These are phyloP conservation scores for Lottia scabra DNA, from an alignment of 2,888 invertebrate species.

Conservation along the genomic window DNA sequence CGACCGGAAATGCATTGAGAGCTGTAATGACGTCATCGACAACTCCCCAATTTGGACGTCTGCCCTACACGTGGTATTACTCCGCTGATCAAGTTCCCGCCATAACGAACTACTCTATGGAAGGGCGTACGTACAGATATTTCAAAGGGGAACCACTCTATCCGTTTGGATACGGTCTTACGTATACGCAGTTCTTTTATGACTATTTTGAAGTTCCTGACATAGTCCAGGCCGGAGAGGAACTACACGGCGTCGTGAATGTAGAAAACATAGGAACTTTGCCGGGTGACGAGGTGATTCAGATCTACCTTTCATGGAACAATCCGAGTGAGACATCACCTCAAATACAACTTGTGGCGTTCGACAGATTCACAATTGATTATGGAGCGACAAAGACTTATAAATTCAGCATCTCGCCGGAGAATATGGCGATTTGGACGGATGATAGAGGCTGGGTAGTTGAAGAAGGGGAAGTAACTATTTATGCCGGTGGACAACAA, in stretches of 20 bases:
- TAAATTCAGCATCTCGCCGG: slow-evolving; percentile 35
- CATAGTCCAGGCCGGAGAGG: slow-evolving; percentile 40
- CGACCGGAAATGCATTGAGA: slow-evolving; percentile 55
- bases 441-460: slow-evolving; percentile 39
- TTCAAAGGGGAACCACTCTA: slow-evolving; percentile 48
- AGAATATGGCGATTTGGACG: slow-evolving; percentile 52
- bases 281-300: slow-evolving; percentile 54
- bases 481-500: background rate
- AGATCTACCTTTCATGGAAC: slow-evolving; percentile 58
- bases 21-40: slow-evolving; percentile 39
- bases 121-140: slow-evolving; percentile 56
- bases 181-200: slow-evolving; percentile 45
- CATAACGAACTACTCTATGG: slow-evolving; percentile 48
- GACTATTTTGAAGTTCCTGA: slow-evolving; percentile 28
- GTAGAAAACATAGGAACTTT: slow-evolving; percentile 47
- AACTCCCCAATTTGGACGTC: slow-evolving; percentile 54
- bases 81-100: slow-evolving; percentile 39
- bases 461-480: slow-evolving; percentile 33
- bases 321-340: slow-evolving; percentile 46
- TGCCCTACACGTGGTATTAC: slow-evolving; percentile 60
- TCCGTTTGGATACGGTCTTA: slow-evolving; percentile 57
- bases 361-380: slow-evolving; percentile 36
- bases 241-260: slow-evolving; percentile 42
- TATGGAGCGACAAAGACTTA: slow-evolving; percentile 25
- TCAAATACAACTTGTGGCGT: slow-evolving; percentile 48